Evolutionary conservation across 2,113 vertebrate species (phyloP).

Genomic region (Plecotus auritus): DNA sequence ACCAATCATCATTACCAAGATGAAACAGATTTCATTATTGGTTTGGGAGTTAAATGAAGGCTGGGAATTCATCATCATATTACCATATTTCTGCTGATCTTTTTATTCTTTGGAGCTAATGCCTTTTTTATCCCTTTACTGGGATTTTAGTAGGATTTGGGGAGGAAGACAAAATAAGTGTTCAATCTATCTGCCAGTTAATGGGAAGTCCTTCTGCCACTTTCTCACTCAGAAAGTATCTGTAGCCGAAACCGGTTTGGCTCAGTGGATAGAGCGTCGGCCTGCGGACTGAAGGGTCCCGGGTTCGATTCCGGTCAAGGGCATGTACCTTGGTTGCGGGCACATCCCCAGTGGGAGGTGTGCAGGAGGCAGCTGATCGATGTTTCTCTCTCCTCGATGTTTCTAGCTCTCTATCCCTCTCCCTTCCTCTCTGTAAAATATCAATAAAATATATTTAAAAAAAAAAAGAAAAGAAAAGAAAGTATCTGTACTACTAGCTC

Average conservation of each 20-base stretch:
- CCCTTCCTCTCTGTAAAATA: too few relatives aligned
- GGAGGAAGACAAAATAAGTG: neutral
- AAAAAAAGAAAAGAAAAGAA: too few relatives aligned
- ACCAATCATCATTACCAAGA: neutral
- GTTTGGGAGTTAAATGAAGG: neutral
- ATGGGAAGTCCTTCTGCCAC: neutral
- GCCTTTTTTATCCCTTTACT: neutral
- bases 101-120: neutral
- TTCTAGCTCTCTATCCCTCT: too few relatives aligned
- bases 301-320: too few relatives aligned
- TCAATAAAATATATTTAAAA: too few relatives aligned
- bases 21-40: neutral
- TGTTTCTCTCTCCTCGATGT: too few relatives aligned
- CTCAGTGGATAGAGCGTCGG: too few relatives aligned
- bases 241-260: too few relatives aligned
- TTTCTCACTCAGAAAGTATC: neutral
- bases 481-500: neutral
- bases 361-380: too few relatives aligned
- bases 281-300: too few relatives aligned
- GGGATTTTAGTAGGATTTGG: neutral
- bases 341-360: too few relatives aligned
- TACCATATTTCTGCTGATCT: neutral
- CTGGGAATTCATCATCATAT: neutral
- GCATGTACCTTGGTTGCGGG: too few relatives aligned
- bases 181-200: neutral